phyloP scores from a whole-genome alignment of 2,113 vertebrate genomes.

The Myrmecophaga tridactyla region DNA sequence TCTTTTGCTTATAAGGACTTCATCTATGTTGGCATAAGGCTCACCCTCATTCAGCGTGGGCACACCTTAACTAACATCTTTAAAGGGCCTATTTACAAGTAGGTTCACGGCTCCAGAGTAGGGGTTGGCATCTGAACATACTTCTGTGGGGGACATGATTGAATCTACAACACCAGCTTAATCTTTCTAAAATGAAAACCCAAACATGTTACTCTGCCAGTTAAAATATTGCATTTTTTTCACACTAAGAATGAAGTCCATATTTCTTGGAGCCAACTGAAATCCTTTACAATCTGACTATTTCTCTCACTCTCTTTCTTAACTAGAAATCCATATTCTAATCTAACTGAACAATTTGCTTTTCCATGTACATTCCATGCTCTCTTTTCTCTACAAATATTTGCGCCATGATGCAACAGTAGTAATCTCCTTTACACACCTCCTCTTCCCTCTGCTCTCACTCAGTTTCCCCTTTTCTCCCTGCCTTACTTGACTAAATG shows the following conservation, averaged over 20 bases:
- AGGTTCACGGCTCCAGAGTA: no score
- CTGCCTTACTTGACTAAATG: not conserved
- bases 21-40: no score
- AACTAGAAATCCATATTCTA: not conserved
- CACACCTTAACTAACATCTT: no score
- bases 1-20: no score
- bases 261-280: not conserved
- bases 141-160: no score
- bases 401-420: not conserved
- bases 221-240: not conserved
- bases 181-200: not conserved
- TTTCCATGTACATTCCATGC: not conserved
- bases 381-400: not conserved
- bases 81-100: no score
- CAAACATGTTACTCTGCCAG: not conserved
- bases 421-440: not conserved
- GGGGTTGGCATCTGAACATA: no score
- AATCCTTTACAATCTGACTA: not conserved
- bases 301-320: not conserved
- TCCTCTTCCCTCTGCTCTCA: not conserved
- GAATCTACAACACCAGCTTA: not conserved
- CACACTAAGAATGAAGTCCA: not conserved
- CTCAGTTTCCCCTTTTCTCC: not conserved
- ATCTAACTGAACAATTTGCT: not conserved
- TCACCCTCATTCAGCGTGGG: no score